phyloP scores from a whole-genome alignment of 2,113 vertebrate species.

The Pseudopodoces humilis region DNA sequence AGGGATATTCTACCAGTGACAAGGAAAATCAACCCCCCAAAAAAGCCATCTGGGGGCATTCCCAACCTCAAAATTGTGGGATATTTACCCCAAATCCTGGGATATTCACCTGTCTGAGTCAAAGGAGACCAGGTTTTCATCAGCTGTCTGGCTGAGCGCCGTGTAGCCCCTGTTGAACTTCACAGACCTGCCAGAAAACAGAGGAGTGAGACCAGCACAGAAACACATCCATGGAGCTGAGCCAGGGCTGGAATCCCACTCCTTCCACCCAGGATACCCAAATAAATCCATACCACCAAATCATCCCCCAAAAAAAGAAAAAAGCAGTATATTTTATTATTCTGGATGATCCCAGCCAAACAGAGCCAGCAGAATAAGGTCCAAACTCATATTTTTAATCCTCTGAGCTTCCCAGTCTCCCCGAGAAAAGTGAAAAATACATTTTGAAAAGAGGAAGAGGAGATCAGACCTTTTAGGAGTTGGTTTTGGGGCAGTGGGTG shows the following conservation, averaged over 20 bases:
- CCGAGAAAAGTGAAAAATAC: background rate
- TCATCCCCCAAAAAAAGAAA: background rate
- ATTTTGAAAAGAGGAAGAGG: background rate
- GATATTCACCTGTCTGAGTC: slow-evolving; percentile 89
- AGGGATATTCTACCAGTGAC: background rate
- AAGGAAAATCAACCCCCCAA: background rate
- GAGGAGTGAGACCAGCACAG: background rate
- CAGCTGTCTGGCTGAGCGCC: slow-evolving; percentile 86
- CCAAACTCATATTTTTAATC: background rate
- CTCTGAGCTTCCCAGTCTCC: too few relatives aligned
- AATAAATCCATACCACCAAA: background rate
- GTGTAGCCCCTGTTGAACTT: slow-evolving; percentile 94
- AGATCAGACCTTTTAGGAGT: slow-evolving; percentile 81
- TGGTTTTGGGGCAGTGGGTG: slow-evolving; percentile 63
- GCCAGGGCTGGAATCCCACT: background rate
- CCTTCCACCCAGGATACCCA: background rate
- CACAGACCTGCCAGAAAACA: slow-evolving; percentile 69
- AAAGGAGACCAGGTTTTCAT: slow-evolving; percentile 87
- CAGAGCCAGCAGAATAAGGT: background rate
- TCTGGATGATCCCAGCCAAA: background rate
- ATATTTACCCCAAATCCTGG: background rate
- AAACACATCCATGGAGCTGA: background rate
- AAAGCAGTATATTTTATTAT: background rate
- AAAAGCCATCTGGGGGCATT: background rate
- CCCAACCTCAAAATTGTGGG: background rate